Conservation (phyloP, 2,888 invertebrate genomes). For the Gymnocheta viridis region DNA sequence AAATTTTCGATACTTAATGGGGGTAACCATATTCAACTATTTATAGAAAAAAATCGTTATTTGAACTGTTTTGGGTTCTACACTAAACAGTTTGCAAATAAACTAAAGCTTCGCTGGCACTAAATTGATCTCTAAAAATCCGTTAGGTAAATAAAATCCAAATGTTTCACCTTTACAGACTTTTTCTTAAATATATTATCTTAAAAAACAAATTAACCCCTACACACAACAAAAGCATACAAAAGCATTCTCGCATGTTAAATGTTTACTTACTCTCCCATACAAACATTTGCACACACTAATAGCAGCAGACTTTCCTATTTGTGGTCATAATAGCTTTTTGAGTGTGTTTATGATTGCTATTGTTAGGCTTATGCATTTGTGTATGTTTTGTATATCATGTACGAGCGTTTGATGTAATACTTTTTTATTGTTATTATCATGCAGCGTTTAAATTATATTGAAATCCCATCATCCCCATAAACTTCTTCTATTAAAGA, state of each 20-base stretch:
- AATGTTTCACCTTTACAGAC: too few relatives aligned
- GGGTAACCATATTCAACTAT: too few relatives aligned
- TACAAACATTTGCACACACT: not conserved
- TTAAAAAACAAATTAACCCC: not conserved
- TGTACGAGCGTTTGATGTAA: not conserved
- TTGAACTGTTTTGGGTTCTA: too few relatives aligned
- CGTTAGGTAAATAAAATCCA: too few relatives aligned
- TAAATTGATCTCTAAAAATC: too few relatives aligned
- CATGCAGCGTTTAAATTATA: not conserved
- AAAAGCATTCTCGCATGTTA: not conserved
- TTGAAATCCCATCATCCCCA: not conserved
- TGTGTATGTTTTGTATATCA: not conserved
- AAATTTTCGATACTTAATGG: too few relatives aligned
- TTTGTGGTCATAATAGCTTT: slow-evolving; percentile 61
- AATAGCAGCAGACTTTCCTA: slow-evolving; percentile 22
- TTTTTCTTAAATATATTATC: too few relatives aligned
- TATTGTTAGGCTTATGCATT: not conserved
- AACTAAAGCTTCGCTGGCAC: too few relatives aligned
- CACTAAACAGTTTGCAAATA: too few relatives aligned
- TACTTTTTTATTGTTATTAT: not conserved
- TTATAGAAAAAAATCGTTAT: too few relatives aligned
- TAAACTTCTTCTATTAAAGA: too few relatives aligned
- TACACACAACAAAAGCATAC: not conserved
- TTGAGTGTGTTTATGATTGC: slow-evolving; percentile 49
- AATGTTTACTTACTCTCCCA: not conserved